These are phyloP conservation scores for Ctenochaetus hawaiiensis DNA, from an alignment of 2,797 vertebrate species.

Conservation along the genomic window DNA sequence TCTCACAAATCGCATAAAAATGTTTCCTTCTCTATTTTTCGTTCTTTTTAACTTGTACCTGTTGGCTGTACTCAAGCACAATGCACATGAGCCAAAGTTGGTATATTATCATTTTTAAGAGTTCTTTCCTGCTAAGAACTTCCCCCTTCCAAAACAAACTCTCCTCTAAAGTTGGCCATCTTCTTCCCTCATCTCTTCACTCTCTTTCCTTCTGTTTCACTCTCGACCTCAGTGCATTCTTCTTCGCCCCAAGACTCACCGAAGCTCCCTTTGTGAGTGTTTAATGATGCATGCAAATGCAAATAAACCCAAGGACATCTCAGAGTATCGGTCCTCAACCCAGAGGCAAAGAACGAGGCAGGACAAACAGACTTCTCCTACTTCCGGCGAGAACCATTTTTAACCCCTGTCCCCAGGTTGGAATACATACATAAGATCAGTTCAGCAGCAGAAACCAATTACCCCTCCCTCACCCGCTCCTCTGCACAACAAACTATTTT, in stretches of 20 bases:
- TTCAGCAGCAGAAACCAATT: slow-evolving; percentile 82
- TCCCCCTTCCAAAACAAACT: slow-evolving; percentile 28
- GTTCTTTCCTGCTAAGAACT: slow-evolving; percentile 6
- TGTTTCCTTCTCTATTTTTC: neutral
- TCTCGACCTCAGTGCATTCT: slow-evolving; percentile 38
- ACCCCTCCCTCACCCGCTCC: slow-evolving; percentile 68
- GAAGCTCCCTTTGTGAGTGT: slow-evolving; percentile 61
- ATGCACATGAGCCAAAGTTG: neutral
- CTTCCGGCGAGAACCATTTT: slow-evolving; percentile 61
- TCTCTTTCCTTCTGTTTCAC: slow-evolving; percentile 22
- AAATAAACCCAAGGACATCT: slow-evolving; percentile 69
- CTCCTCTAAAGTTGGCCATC: slow-evolving; percentile 19
- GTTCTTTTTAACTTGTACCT: neutral
- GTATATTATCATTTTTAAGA: slow-evolving; percentile 20
- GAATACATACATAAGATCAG: slow-evolving; percentile 79
- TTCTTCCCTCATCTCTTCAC: slow-evolving; percentile 21
- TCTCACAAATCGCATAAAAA: slow-evolving; percentile 7
- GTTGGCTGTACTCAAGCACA: neutral
- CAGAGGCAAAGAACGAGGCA: slow-evolving; percentile 42
- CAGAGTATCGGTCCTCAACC: slow-evolving; percentile 58
- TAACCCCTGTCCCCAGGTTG: slow-evolving; percentile 48
- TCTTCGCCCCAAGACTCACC: slow-evolving; percentile 54
- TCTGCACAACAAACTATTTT: slow-evolving; percentile 84
- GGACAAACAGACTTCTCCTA: slow-evolving; percentile 45
- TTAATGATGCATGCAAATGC: slow-evolving; percentile 77